A percentile compares a stretch with the other conserved stretches of the same genome.
These are phyloP conservation scores for Drosophila longiperda DNA, from an alignment of 2,888 invertebrate species.

Conservation along the genomic window DNA sequence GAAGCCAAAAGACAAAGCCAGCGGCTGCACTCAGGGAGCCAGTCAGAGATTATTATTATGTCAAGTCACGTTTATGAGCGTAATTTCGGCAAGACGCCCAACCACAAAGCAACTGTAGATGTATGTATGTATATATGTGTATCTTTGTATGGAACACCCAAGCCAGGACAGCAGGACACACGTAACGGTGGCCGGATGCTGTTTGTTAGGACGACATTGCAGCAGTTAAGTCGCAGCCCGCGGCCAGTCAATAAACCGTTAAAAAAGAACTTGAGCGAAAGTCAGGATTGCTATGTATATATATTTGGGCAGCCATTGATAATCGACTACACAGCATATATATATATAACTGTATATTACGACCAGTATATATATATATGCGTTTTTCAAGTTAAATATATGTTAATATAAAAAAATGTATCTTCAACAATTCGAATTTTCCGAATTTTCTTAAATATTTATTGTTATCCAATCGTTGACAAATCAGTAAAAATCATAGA, in stretches of 20 bases:
- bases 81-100: constrained; percentile 76
- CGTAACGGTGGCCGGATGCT: constrained; percentile 48
- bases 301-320: constrained; percentile 32
- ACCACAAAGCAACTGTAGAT: constrained; percentile 38
- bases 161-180: constrained; percentile 12
- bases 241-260: constrained; percentile 82
- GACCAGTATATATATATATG: neutral
- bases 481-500: no score
- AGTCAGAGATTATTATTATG: constrained; percentile 84
- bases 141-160: neutral
- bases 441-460: no score
- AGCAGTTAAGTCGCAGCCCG: constrained; percentile 76
- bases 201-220: constrained; percentile 74
- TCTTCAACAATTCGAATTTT: neutral
- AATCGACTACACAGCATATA: constrained; percentile 15
- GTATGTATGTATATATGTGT: constrained; percentile 4
- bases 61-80: constrained; percentile 85
- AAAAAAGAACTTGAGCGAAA: constrained; percentile 67
- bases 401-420: neutral
- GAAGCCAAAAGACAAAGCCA: constrained; percentile 58
- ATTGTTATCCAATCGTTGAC: no score
- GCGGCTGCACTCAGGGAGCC: constrained; percentile 57
- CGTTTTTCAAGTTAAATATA: neutral
- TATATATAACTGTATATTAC: neutral
- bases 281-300: constrained; percentile 31